These are phyloP conservation scores for Apostichopus japonicus DNA, from an alignment of 35 echinoderm and acorn worm genomes.

Conservation along the genomic window DNA sequence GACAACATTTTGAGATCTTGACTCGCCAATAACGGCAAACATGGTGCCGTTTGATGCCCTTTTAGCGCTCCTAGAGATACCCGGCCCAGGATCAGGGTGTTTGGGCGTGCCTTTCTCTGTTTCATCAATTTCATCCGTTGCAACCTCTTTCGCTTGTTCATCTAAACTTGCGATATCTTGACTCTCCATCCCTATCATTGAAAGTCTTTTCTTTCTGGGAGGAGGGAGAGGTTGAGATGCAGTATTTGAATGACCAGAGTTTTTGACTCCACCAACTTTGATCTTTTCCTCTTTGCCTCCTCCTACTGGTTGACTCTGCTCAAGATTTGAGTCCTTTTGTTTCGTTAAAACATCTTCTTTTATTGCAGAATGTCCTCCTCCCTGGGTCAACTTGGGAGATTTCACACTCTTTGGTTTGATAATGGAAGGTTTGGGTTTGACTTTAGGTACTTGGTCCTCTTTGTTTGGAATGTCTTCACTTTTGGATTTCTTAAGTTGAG, in stretches of 20 bases:
- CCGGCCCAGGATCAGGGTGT: not conserved
- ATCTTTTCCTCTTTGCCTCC: not conserved
- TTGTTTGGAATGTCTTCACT: not conserved
- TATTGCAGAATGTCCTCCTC: not conserved
- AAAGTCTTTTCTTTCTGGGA: slow-evolving; percentile 20
- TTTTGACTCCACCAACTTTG: not conserved
- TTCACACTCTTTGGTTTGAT: not conserved
- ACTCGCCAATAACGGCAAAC: not conserved
- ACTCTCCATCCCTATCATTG: slow-evolving; percentile 2
- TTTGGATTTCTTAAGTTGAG: not conserved
- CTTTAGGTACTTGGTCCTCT: not conserved
- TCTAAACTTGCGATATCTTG: not conserved
- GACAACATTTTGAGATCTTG: not conserved
- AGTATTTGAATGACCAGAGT: not conserved
- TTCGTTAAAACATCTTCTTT: not conserved
- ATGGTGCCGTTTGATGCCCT: slow-evolving; percentile 17
- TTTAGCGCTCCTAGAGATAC: not conserved
- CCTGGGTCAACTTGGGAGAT: not conserved
- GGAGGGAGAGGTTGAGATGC: slow-evolving; percentile 18
- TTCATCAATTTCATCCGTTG: not conserved
- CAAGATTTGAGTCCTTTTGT: not conserved
- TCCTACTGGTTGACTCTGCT: too few relatives aligned
- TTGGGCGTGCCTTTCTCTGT: slow-evolving; percentile 1
- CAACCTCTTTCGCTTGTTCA: not conserved
- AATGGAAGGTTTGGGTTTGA: not conserved